A percentile compares a stretch with the other conserved stretches of the same genome.
phyloP scores from a whole-genome alignment of 2,113 vertebrate species.

The Neogobius melanostomus region DNA sequence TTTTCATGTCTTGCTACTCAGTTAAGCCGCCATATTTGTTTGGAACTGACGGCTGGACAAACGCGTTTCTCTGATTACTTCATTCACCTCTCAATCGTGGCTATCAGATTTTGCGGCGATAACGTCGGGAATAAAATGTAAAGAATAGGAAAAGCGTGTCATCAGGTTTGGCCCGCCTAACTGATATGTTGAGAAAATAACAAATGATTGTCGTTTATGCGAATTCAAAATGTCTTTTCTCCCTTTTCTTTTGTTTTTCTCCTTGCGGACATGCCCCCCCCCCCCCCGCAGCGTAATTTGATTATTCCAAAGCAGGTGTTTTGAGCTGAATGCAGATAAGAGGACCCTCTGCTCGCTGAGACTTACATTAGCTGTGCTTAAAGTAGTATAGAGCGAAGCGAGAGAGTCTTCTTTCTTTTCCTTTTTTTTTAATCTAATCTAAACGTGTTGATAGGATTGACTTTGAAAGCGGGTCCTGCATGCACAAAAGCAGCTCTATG shows the following conservation, averaged over 20 bases:
- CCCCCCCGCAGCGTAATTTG: slow-evolving; percentile 63
- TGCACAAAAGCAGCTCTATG: slow-evolving; percentile 16
- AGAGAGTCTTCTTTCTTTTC: neutral
- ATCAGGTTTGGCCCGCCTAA: too few species aligned
- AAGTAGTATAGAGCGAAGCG: slow-evolving; percentile 26
- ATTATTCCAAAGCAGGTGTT: slow-evolving; percentile 75
- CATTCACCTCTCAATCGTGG: too few species aligned
- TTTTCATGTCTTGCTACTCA: too few species aligned
- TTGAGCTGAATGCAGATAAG: slow-evolving; percentile 71
- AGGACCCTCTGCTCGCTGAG: slow-evolving; percentile 35
- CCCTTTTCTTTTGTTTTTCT: slow-evolving; percentile 4
- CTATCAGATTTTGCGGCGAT: too few species aligned
- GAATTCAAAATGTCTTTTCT: slow-evolving; percentile 45
- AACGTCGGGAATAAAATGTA: too few species aligned
- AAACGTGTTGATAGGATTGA: slow-evolving; percentile 39
- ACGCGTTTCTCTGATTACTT: too few species aligned
- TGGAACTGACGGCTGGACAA: too few species aligned
- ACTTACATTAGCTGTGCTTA: slow-evolving; percentile 46
- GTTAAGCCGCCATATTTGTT: too few species aligned
- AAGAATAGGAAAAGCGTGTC: too few species aligned
- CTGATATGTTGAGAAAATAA: too few species aligned
- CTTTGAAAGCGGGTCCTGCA: slow-evolving; percentile 37
- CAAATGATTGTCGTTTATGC: slow-evolving; percentile 26
- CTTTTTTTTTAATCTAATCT: slow-evolving; percentile 45
- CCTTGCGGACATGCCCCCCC: slow-evolving; percentile 14